Conservation (phyloP, 2,113 vertebrate genomes). For the Protomyctophum bolini region DNA sequence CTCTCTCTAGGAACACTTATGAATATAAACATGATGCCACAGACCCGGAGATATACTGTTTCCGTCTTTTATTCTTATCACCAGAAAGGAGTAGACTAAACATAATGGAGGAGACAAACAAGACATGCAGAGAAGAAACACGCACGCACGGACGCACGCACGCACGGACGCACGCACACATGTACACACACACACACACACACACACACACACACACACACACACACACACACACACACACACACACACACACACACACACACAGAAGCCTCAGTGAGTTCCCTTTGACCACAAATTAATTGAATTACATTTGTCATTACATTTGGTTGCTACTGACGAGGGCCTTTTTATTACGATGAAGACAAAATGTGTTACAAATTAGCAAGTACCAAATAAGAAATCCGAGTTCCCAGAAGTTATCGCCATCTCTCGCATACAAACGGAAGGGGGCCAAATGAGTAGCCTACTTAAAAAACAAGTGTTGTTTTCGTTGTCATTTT, state of each 20-base stretch:
- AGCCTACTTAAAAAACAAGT: neutral
- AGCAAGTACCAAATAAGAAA: neutral
- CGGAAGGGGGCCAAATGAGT: neutral
- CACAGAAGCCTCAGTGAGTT: constrained; percentile 2
- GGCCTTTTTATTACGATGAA: neutral
- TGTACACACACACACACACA: no score
- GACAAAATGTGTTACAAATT: neutral
- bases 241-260: no score
- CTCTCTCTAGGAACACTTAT: neutral
- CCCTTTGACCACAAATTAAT: constrained; percentile 3
- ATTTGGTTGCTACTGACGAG: neutral
- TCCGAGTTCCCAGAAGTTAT: no score
- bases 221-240: no score
- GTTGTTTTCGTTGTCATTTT: constrained; percentile 18
- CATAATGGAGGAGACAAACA: neutral
- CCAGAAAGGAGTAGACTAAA: constrained; percentile 3
- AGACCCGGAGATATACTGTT: constrained; percentile 32
- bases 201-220: no score
- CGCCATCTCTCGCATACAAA: neutral
- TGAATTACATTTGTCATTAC: constrained; percentile 20
- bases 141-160: neutral
- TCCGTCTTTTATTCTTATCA: constrained; percentile 28
- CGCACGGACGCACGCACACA: no score
- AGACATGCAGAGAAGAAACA: constrained; percentile 18
- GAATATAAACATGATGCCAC: constrained; percentile 26